Evolutionary conservation across 2,797 vertebrate genomes (phyloP).

Genomic region (Crenichthys baileyi): DNA sequence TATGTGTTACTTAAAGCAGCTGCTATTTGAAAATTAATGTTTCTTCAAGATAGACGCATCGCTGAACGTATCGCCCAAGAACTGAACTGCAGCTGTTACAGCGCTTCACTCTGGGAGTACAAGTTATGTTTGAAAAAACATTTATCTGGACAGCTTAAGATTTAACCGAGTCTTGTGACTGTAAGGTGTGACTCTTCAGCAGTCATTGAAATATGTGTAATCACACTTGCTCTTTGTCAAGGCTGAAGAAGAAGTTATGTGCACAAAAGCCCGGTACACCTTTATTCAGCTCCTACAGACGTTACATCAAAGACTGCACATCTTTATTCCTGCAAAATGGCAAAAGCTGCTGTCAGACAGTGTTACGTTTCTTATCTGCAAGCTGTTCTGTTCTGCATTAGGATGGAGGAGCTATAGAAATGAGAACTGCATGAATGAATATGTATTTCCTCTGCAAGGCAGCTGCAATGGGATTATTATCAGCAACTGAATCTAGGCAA

Average conservation of each 20-base stretch:
- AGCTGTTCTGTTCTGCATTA: constrained; percentile 32
- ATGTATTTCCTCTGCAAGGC: constrained; percentile 19
- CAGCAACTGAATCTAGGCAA: constrained; percentile 2
- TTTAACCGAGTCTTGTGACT: not conserved
- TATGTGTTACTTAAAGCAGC: no score
- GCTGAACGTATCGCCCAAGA: no score
- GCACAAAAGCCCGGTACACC: constrained; percentile 23
- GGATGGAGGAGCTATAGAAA: constrained; percentile 35
- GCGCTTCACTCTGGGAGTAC: no score
- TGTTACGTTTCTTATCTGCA: constrained; percentile 55
- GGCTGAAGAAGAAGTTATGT: constrained; percentile 36
- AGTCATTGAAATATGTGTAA: constrained; percentile 24
- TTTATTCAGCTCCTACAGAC: constrained; percentile 28
- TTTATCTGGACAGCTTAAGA: not conserved
- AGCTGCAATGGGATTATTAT: constrained; percentile 6
- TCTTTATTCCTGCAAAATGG: constrained; percentile 35
- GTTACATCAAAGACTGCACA: constrained; percentile 49
- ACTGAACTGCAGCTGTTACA: no score
- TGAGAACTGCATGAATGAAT: constrained; percentile 17
- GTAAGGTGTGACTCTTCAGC: constrained; percentile 9
- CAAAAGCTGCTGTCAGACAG: constrained; percentile 46
- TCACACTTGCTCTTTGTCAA: constrained; percentile 11
- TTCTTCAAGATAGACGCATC: no score
- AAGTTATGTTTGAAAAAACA: not conserved
- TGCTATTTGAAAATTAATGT: no score